phyloP scores from a whole-genome alignment of 2,888 invertebrate genomes.

The Colostygia pectinataria region DNA sequence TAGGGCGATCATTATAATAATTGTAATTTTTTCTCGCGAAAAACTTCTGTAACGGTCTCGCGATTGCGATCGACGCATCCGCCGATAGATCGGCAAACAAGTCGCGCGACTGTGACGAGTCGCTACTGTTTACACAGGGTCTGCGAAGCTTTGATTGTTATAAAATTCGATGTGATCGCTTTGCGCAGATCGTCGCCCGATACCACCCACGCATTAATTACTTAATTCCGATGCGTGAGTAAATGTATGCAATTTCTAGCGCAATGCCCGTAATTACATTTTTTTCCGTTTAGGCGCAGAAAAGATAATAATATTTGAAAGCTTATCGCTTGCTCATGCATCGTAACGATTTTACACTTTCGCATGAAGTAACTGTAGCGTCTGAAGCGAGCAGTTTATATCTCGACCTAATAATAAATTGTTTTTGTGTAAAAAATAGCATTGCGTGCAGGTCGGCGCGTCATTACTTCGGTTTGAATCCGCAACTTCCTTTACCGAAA shows the following conservation, averaged over 20 bases:
- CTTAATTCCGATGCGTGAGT: slow-evolving; percentile 78
- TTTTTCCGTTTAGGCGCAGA: slow-evolving; percentile 60
- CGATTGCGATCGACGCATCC: slow-evolving; percentile 75
- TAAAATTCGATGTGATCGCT: slow-evolving; percentile 61
- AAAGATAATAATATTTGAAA: slow-evolving; percentile 70
- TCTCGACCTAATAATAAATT: slow-evolving; percentile 43
- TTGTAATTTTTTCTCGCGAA: slow-evolving; percentile 72
- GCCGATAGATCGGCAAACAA: slow-evolving; percentile 78
- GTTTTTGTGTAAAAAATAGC: slow-evolving; percentile 40
- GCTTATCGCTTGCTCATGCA: slow-evolving; percentile 71
- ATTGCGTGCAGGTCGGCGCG: slow-evolving; percentile 57
- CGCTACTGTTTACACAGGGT: slow-evolving; percentile 64
- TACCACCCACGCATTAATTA: slow-evolving; percentile 72
- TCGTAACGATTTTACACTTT: slow-evolving; percentile 69
- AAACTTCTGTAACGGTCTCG: slow-evolving; percentile 73
- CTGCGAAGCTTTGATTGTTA: slow-evolving; percentile 59
- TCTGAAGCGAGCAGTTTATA: slow-evolving; percentile 42
- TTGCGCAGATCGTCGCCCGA: slow-evolving; percentile 68
- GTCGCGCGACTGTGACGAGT: slow-evolving; percentile 71
- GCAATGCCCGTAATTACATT: slow-evolving; percentile 66
- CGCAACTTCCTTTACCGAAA: slow-evolving; percentile 70
- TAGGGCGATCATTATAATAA: slow-evolving; percentile 78
- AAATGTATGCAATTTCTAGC: slow-evolving; percentile 74
- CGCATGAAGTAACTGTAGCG: slow-evolving; percentile 53
- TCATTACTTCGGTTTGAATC: slow-evolving; percentile 63